Evolutionary conservation across 2,888 invertebrate species (phyloP).

Genomic region (Campoplex capitator): DNA sequence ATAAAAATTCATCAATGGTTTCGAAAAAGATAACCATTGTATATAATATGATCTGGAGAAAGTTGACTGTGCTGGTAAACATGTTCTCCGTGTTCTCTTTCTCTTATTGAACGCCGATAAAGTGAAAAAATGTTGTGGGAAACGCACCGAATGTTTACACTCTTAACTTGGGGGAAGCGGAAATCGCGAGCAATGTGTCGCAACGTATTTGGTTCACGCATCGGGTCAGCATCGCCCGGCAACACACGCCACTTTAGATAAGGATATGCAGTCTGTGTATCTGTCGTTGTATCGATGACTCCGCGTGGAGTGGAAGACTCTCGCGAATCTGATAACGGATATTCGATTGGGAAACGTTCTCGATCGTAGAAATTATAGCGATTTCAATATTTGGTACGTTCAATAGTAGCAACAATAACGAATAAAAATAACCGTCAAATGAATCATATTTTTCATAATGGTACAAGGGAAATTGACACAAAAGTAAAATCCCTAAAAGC

Average conservation of each 20-base stretch:
- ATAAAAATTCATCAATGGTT: background rate
- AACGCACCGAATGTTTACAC: constrained; percentile 14
- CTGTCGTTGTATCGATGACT: constrained; percentile 35
- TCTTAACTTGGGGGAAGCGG: constrained; percentile 29
- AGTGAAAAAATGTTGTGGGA: constrained; percentile 11
- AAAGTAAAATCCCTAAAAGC: background rate
- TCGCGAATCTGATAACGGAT: constrained; percentile 36
- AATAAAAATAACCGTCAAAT: background rate
- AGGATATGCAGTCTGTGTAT: constrained; percentile 9
- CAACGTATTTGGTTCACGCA: constrained; percentile 41
- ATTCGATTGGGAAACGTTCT: constrained; percentile 27
- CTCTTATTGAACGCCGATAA: background rate
- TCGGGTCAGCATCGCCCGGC: constrained; percentile 43
- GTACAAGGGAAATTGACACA: background rate
- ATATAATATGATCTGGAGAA: constrained; percentile 25
- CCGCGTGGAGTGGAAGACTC: constrained; percentile 4
- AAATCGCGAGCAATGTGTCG: constrained; percentile 35
- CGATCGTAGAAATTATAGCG: constrained; percentile 26
- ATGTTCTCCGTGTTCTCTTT: constrained; percentile 15
- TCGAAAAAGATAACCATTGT: too few relatives aligned
- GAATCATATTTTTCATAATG: background rate
- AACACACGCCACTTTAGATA: constrained; percentile 37
- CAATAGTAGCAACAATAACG: constrained; percentile 3
- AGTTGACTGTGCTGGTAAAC: background rate
- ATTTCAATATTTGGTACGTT: background rate